Base-by-base conservation (phyloP, 1,140 invertebrate genomes). In the Panagrolaimus sp. region DNA sequence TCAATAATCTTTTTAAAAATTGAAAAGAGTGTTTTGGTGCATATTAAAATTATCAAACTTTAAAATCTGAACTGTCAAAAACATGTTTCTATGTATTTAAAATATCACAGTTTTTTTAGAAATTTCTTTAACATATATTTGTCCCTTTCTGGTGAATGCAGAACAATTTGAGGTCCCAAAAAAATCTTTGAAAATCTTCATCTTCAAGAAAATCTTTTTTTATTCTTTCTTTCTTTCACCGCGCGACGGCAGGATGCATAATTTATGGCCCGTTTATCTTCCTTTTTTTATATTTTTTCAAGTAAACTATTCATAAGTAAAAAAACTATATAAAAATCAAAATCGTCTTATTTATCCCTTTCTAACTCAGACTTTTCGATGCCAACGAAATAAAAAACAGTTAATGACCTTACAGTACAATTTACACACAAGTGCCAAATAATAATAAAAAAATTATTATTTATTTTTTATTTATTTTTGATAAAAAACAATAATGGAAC, bases 291-390 rank as follows among this genome's bases (percentile, higher is more conserved):
- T 38, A 43, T 32, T 32, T 7, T 17, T 32, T 65, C 6, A 65
- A 44, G 8, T 44, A 21, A 28, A 21, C 10, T 58, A 58, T 58
- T 58, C 63, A 69, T 43, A 45, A 47, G 17, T 63, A 70, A 68
- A 46, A 70, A 43, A 48, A 21, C 14, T 58, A 58, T 21, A 58
- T 28, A 21, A 58, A 52, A 21, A 58, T 10, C 28, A 28, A 12
- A n/a, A 21, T 58, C 52, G 14, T 28, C 21, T 26, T 26, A 21
- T 21, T 58, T 28, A 58, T 26, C 8, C 17, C 64, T 38, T 9
- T 46, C 65, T 67, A 12, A 43, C 65, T 47, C 44, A 43, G 48
- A 65, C 44, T 58, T 62, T 32, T 32, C 43, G 48, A 68, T 68
- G 58, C 48, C 28, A 64, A 10, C 15, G 26, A 64, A 10, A 21